Conservation (phyloP, 2,113 vertebrate genomes). For the Chaenocephalus aceratus region DNA sequence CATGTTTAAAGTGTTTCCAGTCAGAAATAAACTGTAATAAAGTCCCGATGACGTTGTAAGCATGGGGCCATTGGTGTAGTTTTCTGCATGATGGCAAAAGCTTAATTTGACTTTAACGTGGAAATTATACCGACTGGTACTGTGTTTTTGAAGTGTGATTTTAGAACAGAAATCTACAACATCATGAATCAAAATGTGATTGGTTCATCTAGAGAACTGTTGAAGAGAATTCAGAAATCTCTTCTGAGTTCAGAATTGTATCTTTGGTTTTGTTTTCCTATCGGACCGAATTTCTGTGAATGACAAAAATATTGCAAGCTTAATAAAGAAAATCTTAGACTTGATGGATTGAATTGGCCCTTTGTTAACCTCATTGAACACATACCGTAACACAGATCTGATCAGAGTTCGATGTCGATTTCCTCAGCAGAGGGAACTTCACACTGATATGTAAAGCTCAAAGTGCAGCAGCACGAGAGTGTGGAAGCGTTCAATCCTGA, state of each 20-base stretch:
- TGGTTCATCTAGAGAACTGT: constrained; percentile 4
- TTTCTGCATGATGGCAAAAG: constrained; percentile 16
- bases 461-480: constrained; percentile 25
- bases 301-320: constrained; percentile 27
- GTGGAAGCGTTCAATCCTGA: constrained; percentile 43
- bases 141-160: constrained; percentile 63
- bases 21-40: background rate
- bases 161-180: background rate
- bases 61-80: background rate
- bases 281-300: constrained; percentile 61
- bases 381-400: constrained; percentile 1
- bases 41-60: background rate
- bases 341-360: constrained; percentile 36
- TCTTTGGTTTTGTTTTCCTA: constrained; percentile 30
- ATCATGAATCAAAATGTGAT: background rate
- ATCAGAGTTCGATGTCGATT: constrained; percentile 25
- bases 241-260: constrained; percentile 16
- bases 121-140: constrained; percentile 15
- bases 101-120: constrained; percentile 2
- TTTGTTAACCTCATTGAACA: constrained; percentile 27
- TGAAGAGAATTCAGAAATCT: background rate
- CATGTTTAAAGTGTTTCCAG: constrained; percentile 16
- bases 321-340: constrained; percentile 69
- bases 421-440: constrained; percentile 42
- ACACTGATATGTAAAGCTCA: constrained; percentile 40